Base-by-base conservation (phyloP, 2,113 vertebrate species). In the Fregetta grallaria region DNA sequence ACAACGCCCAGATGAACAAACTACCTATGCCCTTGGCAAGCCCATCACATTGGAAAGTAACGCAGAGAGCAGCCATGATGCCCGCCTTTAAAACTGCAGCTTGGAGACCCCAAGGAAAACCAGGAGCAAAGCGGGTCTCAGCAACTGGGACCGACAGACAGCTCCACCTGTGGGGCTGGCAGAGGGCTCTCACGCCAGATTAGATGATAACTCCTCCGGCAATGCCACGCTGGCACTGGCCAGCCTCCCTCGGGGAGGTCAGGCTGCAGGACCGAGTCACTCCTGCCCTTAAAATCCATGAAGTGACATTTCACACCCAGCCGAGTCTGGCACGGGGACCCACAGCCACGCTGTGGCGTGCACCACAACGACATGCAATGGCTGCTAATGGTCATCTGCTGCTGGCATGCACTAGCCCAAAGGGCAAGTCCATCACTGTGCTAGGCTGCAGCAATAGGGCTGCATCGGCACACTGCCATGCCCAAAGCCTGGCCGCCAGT, bases 241-340 rank as follows among this genome's bases (percentile, higher is more conserved):
- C 1, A 8, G 26, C 40, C 40, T 65, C 17, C 13, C 12, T 11
- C 0, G 0, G 15, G 20, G 49, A 77, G 22, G 11, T 19, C 5
- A 3, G 61, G 23, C 65, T 92, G 42, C 45, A 78, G 50, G 61
- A 88, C 7, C 0, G 0, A 66, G 27, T 13, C 6, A 1, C 10
- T 70, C 34, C 55, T 44, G 50, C 26, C 59, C 23, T 77, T 73
- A 86, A 73, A 89, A 63, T 72, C 32, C 11, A 1, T 3, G 3
- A 68, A 72, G 53, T 2, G 6, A 34, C 45, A 42, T 42, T 81
- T 61, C 38, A 47, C n/a, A 55, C 5, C 36, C 53, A 65, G 4
- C 10, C 0, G 0, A 80, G 49, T 2, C 59, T 6, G 8, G 34
- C 30, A 52, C 45, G 1, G 52, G 56, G 78, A 16, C 17, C 19